phyloP scores from a whole-genome alignment of 1,140 invertebrate genomes.

The Solenopsis fugax region DNA sequence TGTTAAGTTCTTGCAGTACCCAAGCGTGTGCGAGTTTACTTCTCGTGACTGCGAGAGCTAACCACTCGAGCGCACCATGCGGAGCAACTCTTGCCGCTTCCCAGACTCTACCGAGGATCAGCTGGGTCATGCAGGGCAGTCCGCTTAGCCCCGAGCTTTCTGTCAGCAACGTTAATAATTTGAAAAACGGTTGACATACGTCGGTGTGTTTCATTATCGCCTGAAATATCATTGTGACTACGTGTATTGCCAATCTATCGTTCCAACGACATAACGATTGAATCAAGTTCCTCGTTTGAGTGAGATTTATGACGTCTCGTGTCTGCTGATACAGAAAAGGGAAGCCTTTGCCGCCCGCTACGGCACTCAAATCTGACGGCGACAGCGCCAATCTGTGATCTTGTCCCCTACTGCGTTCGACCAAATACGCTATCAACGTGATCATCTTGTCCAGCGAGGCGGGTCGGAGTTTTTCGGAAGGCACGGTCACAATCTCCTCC shows the following conservation, averaged over 20 bases:
- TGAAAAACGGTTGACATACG: slow-evolving; percentile 96
- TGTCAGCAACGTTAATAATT: slow-evolving; percentile 93
- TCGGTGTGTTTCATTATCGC: slow-evolving; percentile 96
- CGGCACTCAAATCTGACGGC: slow-evolving; percentile 92
- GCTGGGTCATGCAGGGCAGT: slow-evolving; percentile 93
- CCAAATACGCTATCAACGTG: slow-evolving; percentile 93
- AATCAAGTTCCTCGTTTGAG: slow-evolving; percentile 96
- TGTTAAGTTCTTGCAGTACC: slow-evolving; percentile 95
- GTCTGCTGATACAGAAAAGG: slow-evolving; percentile 98
- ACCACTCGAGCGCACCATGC: slow-evolving; percentile 96
- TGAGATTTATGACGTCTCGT: slow-evolving; percentile 95
- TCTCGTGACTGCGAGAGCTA: slow-evolving; percentile 92
- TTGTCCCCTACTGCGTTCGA: slow-evolving; percentile 94
- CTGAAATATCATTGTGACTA: slow-evolving; percentile 95
- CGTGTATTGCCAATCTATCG: slow-evolving; percentile 93
- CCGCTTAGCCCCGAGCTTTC: slow-evolving; percentile 92
- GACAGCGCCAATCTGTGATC: slow-evolving; percentile 92
- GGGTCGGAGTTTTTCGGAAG: slow-evolving; percentile 93
- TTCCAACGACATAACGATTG: slow-evolving; percentile 96
- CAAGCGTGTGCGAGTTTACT: slow-evolving; percentile 96
- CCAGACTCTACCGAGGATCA: slow-evolving; percentile 95
- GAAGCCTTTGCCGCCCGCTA: slow-evolving; percentile 96
- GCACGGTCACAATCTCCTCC: slow-evolving; percentile 90
- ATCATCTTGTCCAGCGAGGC: slow-evolving; percentile 99
- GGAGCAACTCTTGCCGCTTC: slow-evolving; percentile 96